Evolutionary conservation across 2,797 vertebrate genomes (phyloP).

Genomic region (Melopsittacus undulatus): DNA sequence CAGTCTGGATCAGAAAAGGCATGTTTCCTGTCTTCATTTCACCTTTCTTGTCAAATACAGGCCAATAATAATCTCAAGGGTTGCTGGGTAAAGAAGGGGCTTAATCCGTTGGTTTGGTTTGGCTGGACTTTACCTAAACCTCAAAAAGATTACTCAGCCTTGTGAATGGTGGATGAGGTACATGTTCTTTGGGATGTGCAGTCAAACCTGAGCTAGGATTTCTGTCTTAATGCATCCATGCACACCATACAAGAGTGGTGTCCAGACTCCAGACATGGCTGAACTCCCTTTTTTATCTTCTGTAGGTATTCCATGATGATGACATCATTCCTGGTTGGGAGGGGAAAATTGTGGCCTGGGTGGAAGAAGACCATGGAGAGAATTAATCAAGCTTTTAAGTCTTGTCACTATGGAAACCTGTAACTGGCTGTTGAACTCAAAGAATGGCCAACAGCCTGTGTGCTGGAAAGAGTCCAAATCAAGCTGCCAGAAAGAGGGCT

Average conservation of each 20-base stretch:
- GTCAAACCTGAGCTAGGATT: neutral
- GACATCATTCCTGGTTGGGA: conserved; percentile 97
- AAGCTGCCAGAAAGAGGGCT: conserved; percentile 71
- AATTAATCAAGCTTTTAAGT: conserved; percentile 78
- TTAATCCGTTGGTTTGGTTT: neutral
- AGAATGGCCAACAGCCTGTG: conserved; percentile 58
- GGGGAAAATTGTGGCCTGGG: conserved; percentile 98
- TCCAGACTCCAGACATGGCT: neutral
- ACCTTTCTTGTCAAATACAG: neutral
- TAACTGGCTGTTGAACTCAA: conserved; percentile 55
- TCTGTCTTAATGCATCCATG: neutral
- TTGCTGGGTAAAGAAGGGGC: neutral
- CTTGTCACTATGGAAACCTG: conserved; percentile 20
- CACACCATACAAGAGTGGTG: too few relatives aligned
- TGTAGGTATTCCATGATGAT: conserved; percentile 94
- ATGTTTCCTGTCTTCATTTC: neutral
- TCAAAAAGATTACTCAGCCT: neutral
- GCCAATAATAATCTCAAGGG: neutral
- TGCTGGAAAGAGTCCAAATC: conserved; percentile 46
- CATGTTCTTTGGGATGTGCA: neutral
- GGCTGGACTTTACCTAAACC: neutral
- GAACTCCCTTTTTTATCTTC: neutral
- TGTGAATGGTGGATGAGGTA: neutral
- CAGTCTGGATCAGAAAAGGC: neutral
- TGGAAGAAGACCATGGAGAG: conserved; percentile 95